Base-by-base conservation (phyloP, 2,888 invertebrate genomes). In the Axea sp. region DNA sequence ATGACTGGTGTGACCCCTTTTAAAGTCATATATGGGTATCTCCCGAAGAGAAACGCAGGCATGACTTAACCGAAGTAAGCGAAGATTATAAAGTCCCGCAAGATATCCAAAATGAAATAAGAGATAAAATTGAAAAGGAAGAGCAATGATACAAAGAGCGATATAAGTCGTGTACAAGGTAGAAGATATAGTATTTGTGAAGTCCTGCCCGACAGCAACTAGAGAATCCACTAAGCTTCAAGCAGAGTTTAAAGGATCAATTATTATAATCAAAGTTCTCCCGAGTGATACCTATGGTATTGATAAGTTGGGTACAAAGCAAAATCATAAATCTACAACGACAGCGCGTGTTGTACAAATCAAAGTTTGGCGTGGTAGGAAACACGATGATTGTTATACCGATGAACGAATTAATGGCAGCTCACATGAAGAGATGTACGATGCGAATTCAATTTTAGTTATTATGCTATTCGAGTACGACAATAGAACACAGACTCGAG, bases 1-100 rank as follows among this genome's bases (percentile, higher is more conserved):
- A 68, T 45, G 0, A 78, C 77, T 1, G 74, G 72, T 0, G 15
- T 30, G 8, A 65, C 72, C 5, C 72, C 76, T 0, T 78, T 71
- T 8, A 57, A 73, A 12, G 11, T 60, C 1, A 22, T 77, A 1
- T 76, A 62, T 14, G 77, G 75, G 1, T 71, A 49, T 24, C 15
- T 67, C 1, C 71, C 76, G 1, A 8, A 11, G 11, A 5, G 4
- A 4, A 11, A 39, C 9, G 39, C 19, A 1, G 47, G 31, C 1
- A 31, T 2, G 31, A 31, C 11, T 9, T 31, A 30, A 31, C 31
- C 0, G 7, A 7, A 2, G 3, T 7, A 11, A 47, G 3, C 2
- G 17, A 30, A 17, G 9, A 6, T 1, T 31, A 47, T 22, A n/a
- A 7, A 3, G n/a, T 28, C 0, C 45, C 41, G n/a, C 5, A 7